Base-by-base conservation (phyloP, 2,113 vertebrate genomes). In the Hemibagrus wyckioides region DNA sequence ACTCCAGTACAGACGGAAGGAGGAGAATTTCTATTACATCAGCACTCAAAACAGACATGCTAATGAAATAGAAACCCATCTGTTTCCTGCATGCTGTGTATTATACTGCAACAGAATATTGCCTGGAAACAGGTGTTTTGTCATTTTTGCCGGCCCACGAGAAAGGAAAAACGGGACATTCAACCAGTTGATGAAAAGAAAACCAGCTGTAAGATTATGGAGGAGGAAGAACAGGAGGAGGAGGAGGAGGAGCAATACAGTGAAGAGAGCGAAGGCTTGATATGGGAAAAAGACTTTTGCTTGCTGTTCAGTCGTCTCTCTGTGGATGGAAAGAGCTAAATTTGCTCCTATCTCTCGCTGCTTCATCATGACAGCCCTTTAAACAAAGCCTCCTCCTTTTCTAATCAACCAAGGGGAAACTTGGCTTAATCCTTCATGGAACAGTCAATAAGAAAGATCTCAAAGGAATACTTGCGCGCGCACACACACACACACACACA, bases 31-130 rank as follows among this genome's bases (percentile, higher is more conserved):
- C 76, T 48, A 48, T 48, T 48, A 48, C 33, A 84, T 86, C 44
- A 88, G 81, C 21, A 73, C 67, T 88, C 81, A 67, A 79, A 87
- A 73, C 52, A 83, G 81, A 84, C 65, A 76, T 71, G 61, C 84
- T 90, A 88, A 90, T 88, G 87, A 88, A 86, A 86, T 84, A 65
- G 75, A 86, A 83, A 63, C 44, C 48, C 63, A 59, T 65, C 84
- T 86, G 80, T 88, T 88, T 90, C 89, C 89, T 84, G 82, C 4
- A 7, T 82, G 80, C 61, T 52, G 61, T 11, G 54, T 56, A 39
- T 81, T 81, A 59, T 13, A 52, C 25, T 75, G 57, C 30, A 86
- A 19, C 44, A 54, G 44, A 48, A 5, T 3, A 48, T 33, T 50
- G 25, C 25, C 65, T 41, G 54, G 59, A 82, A 82, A 56, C 33